Base-by-base conservation (phyloP, 2,797 vertebrate genomes). In the Lycodopsis pacificus region DNA sequence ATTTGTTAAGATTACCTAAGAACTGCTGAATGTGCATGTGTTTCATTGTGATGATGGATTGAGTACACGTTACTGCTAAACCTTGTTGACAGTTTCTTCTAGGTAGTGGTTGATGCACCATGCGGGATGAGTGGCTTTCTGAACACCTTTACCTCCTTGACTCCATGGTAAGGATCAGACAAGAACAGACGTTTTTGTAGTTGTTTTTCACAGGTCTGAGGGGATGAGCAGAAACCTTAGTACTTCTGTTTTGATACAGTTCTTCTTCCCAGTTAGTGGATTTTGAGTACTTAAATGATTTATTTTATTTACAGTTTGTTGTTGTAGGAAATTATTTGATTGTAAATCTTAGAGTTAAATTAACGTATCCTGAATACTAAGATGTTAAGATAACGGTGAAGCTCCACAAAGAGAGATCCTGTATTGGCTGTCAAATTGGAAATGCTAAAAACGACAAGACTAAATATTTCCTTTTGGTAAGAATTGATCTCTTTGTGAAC, bases 31-130 rank as follows among this genome's bases (percentile, higher is more conserved):
- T 93, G 87, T 93, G 93, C 93, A 94, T 95, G 93, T 83, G 15
- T 71, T 76, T 88, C 63, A 90, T 61, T 91, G 70, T 92, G 12
- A 76, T 91, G 73, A 71, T 92, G 90, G 70, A 77, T 91, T 89
- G 82, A 79, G 93, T 96, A 95, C 96, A 96, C 95, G 94, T 98
- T 97, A 97, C 97, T 99, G 97, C 97, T 99, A 99, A 99, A 98
- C 96, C 91, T 94, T 99, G 96, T 98, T 97, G 97, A 97, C 96
- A 99, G 98, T 99, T 99, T 99, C 95, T 99, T 97, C 97, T 98
- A 99, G 98, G 97, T 99, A 86, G 82, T 89, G 97, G 95, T 97
- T 97, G 97, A 94, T 96, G 96, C 96, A 93, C 97, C 97, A 96
- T 96, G 96, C 95, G 95, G 96, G 96, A 95, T 96, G 97, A 96